Conservation (phyloP, 2,888 invertebrate species). For the Cephus runcator region DNA sequence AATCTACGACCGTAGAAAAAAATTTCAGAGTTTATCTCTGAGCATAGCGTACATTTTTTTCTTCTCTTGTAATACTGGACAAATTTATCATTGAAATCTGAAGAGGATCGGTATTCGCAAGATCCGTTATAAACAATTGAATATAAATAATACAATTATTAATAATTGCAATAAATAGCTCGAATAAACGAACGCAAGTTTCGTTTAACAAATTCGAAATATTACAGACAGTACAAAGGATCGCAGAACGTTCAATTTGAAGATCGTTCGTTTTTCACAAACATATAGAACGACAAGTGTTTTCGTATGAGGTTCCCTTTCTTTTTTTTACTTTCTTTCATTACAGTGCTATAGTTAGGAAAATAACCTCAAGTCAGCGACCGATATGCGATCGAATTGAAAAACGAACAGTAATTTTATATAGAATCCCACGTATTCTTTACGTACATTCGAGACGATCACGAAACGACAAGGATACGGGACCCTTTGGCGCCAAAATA, state of each 20-base stretch:
- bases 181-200: slow-evolving; percentile 36
- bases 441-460: slow-evolving; percentile 51
- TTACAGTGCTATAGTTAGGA: not conserved
- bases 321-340: not conserved
- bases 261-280: slow-evolving; percentile 11
- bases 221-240: slow-evolving; percentile 31
- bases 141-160: slow-evolving; percentile 41
- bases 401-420: slow-evolving; percentile 1
- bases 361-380: not conserved
- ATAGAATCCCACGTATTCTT: slow-evolving; percentile 13
- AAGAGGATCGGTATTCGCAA: not conserved
- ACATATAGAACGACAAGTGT: slow-evolving; percentile 4
- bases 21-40: not conserved
- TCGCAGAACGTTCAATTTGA: slow-evolving; percentile 12
- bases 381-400: not conserved
- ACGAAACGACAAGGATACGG: slow-evolving; percentile 74
- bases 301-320: not conserved
- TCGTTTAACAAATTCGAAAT: slow-evolving; percentile 41
- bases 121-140: slow-evolving; percentile 16
- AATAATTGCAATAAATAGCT: slow-evolving; percentile 41
- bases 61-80: not conserved
- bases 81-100: not conserved
- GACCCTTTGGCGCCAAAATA: slow-evolving; percentile 80
- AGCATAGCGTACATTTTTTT: not conserved
- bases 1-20: not conserved